phyloP scores from a whole-genome alignment of 2,113 vertebrate species.

The Chionodraco myersi region DNA sequence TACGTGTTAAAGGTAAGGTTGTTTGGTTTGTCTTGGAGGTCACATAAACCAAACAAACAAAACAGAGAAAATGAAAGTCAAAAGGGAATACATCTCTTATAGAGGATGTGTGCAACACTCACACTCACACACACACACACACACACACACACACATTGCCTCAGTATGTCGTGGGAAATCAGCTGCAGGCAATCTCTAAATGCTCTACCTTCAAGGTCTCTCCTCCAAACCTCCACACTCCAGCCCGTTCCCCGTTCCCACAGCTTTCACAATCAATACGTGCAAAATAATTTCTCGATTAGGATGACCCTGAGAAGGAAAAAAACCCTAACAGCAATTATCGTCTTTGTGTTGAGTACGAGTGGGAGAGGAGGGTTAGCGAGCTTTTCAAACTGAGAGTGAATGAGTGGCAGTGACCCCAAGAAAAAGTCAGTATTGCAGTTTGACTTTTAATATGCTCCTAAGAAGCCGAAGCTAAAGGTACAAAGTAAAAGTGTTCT shows the following conservation, averaged over 20 bases:
- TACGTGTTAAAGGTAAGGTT: background rate
- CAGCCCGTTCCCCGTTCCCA: conserved; percentile 43
- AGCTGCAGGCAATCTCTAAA: conserved; percentile 35
- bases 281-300: conserved; percentile 60
- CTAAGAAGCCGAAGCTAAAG: conserved; percentile 47
- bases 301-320: conserved; percentile 48
- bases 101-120: background rate
- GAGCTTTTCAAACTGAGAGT: conserved; percentile 51
- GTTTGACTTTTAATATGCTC: conserved; percentile 51
- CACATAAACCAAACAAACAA: background rate
- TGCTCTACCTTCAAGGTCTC: conserved; percentile 33
- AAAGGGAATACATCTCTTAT: background rate
- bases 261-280: conserved; percentile 57
- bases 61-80: conserved; percentile 3
- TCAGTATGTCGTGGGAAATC: conserved; percentile 33
- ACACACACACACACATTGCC: too few relatives aligned
- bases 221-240: conserved; percentile 31
- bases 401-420: conserved; percentile 50
- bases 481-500: conserved; percentile 48
- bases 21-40: background rate
- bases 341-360: conserved; percentile 41
- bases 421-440: conserved; percentile 18
- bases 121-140: background rate
- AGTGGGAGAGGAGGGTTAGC: conserved; percentile 32
- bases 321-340: conserved; percentile 46